These are phyloP conservation scores for Tapirus indicus DNA, from an alignment of 2,797 vertebrate species.

Conservation along the genomic window DNA sequence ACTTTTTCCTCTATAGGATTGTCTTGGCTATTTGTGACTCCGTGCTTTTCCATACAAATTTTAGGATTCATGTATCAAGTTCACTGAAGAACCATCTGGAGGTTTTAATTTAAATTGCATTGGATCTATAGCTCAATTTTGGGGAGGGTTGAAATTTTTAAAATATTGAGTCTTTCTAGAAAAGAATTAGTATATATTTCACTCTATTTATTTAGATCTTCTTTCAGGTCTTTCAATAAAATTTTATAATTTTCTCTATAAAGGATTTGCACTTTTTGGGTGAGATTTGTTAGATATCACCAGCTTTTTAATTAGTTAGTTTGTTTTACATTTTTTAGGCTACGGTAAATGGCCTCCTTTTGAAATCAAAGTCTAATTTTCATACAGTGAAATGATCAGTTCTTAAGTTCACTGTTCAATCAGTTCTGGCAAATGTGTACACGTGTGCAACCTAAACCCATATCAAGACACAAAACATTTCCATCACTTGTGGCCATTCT, in stretches of 20 bases:
- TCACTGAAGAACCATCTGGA: not conserved
- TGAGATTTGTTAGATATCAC: not conserved
- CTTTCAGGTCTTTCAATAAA: not conserved
- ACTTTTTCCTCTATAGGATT: not conserved
- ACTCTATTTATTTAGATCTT: not conserved
- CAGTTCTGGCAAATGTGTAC: not conserved
- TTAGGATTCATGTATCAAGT: not conserved
- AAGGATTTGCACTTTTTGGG: not conserved
- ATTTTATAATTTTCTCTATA: not conserved
- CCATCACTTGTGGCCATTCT: not conserved
- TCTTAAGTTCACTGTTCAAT: not conserved
- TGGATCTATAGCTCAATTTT: not conserved
- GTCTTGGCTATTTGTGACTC: not conserved
- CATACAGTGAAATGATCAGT: not conserved
- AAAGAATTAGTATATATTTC: not conserved
- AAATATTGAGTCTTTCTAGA: not conserved
- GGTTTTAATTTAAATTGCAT: not conserved
- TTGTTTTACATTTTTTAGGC: not conserved
- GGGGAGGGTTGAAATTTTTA: not conserved
- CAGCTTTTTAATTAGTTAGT: not conserved
- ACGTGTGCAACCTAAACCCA: not conserved
- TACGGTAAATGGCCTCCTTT: not conserved
- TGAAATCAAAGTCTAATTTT: not conserved
- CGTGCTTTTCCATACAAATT: not conserved
- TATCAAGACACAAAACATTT: not conserved